phyloP scores from a whole-genome alignment of 2,113 vertebrate species.

The Hemichromis elongatus region DNA sequence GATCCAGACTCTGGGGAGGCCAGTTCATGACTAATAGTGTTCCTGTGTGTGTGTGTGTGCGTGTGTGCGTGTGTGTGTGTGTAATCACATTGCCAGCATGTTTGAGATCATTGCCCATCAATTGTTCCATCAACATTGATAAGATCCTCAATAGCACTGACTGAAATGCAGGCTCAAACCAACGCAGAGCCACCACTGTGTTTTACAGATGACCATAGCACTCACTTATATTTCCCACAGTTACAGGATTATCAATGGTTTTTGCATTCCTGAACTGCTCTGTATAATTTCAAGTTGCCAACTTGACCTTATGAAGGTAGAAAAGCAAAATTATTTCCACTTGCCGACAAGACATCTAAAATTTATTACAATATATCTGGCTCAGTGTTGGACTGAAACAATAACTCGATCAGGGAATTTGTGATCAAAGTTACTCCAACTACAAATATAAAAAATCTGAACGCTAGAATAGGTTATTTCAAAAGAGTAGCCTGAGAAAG shows the following conservation, averaged over 20 bases:
- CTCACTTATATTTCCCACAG: neutral
- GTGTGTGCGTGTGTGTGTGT: neutral
- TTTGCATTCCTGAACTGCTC: neutral
- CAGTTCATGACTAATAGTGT: neutral
- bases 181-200: neutral
- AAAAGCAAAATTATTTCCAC: neutral
- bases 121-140: neutral
- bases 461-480: neutral
- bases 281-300: neutral
- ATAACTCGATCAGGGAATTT: neutral
- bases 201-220: neutral
- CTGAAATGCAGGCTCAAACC: neutral
- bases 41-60: neutral
- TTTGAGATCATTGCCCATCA: neutral
- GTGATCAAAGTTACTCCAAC: neutral
- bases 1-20: neutral
- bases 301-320: neutral
- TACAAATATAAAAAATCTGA: neutral
- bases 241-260: neutral
- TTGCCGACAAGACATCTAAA: neutral
- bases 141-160: neutral
- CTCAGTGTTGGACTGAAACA: neutral
- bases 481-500: neutral
- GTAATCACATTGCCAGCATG: neutral
- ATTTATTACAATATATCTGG: neutral